phyloP scores from a whole-genome alignment of 2,113 vertebrate species.

The Protobothrops mucrosquamatus region DNA sequence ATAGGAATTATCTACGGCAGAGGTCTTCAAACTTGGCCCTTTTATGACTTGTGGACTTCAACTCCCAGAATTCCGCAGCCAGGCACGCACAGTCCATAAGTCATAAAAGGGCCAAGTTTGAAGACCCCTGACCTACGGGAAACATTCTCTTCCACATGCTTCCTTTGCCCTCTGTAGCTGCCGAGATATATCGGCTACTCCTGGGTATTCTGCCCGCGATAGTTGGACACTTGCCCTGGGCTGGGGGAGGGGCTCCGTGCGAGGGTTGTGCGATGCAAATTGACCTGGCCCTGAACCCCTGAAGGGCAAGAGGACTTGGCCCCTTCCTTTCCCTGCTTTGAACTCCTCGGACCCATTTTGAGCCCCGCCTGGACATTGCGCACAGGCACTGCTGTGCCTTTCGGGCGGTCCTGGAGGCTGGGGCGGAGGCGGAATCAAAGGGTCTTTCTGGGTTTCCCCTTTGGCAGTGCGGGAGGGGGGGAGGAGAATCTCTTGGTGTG shows the following conservation, averaged over 20 bases:
- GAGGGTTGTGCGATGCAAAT: background rate
- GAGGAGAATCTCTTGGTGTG: too few relatives aligned
- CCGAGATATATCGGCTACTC: background rate
- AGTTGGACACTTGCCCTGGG: background rate
- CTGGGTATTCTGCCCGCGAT: background rate
- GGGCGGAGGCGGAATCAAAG: background rate
- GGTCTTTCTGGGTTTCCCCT: background rate
- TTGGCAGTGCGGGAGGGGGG: background rate
- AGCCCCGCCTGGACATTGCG: background rate
- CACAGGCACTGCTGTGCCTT: background rate
- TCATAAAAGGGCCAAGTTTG: too few relatives aligned
- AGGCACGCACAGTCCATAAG: too few relatives aligned
- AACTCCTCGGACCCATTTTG: background rate
- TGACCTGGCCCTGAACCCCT: background rate
- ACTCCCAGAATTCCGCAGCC: too few relatives aligned
- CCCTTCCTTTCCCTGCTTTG: background rate
- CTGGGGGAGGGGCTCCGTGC: background rate
- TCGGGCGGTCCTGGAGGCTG: too few relatives aligned
- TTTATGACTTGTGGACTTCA: too few relatives aligned
- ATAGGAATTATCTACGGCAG: background rate
- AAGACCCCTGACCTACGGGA: too few relatives aligned
- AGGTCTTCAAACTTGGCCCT: too few relatives aligned
- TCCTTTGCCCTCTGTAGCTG: background rate
- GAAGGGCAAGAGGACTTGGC: background rate
- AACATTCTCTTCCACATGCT: background rate